Conservation (phyloP, 1,140 invertebrate genomes). For the Fragariocoptes setiger region DNA sequence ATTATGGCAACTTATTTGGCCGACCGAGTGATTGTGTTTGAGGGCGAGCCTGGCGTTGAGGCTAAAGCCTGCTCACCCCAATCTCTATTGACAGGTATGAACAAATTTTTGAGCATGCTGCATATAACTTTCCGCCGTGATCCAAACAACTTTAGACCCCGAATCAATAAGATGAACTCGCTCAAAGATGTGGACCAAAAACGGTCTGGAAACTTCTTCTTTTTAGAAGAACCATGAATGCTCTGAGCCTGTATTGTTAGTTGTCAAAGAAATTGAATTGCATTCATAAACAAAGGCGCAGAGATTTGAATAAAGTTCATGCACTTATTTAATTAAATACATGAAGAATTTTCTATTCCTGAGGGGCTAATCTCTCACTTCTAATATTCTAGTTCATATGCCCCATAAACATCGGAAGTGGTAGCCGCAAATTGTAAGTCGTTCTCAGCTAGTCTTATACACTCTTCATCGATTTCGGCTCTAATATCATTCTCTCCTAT, state of each 20-base stretch:
- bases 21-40: conserved; percentile 93
- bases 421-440: too few relatives aligned
- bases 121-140: conserved; percentile 94
- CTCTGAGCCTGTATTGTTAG: not conserved
- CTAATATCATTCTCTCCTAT: too few relatives aligned
- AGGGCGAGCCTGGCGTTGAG: conserved; percentile 56
- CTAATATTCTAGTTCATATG: too few relatives aligned
- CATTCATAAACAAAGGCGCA: too few relatives aligned
- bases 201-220: conserved; percentile 83
- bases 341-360: too few relatives aligned
- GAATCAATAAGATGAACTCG: conserved; percentile 87
- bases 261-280: too few relatives aligned
- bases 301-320: too few relatives aligned
- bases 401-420: too few relatives aligned
- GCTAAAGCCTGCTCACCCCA: conserved; percentile 72
- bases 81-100: conserved; percentile 84
- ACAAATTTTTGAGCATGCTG: conserved; percentile 75
- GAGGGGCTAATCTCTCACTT: too few relatives aligned
- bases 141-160: conserved; percentile 87
- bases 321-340: too few relatives aligned
- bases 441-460: too few relatives aligned
- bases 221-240: conserved; percentile 57
- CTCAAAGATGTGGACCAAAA: conserved; percentile 97
- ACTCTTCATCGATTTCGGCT: too few relatives aligned
- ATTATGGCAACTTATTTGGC: conserved; percentile 99